Evolutionary conservation across 2,113 vertebrate species (phyloP).

Genomic region (Poeciliopsis retropinna): DNA sequence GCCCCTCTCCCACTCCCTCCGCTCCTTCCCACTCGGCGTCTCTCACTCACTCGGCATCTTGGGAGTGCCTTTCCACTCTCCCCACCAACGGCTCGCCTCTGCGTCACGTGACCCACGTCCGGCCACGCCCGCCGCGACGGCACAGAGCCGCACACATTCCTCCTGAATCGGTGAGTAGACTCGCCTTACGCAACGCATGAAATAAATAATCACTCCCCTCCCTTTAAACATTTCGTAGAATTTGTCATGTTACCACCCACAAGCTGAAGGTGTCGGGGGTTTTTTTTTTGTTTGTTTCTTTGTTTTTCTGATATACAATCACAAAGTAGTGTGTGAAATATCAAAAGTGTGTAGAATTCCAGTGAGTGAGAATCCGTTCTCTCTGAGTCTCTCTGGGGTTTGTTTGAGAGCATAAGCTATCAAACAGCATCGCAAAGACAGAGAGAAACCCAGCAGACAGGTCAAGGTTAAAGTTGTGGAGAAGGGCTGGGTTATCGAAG

Average conservation of each 20-base stretch:
- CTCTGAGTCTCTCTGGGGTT: too few species aligned
- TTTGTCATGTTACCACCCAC: not conserved
- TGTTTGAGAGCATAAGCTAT: too few species aligned
- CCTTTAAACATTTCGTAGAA: not conserved
- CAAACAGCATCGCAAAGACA: too few species aligned
- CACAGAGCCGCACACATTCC: constrained; percentile 76
- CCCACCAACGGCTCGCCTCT: constrained; percentile 89
- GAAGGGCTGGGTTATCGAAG: too few species aligned
- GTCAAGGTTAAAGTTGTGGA: too few species aligned
- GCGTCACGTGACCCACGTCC: constrained; percentile 86
- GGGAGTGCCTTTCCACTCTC: constrained; percentile 87
- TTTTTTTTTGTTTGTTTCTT: not conserved
- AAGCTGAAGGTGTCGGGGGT: not conserved
- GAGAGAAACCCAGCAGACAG: too few species aligned
- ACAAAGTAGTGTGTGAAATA: too few species aligned
- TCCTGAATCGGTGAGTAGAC: constrained; percentile 73
- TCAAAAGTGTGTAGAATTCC: too few species aligned
- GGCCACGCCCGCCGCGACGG: constrained; percentile 86
- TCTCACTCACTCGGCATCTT: constrained; percentile 84
- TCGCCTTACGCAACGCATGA: not conserved
- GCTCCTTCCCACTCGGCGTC: constrained; percentile 78
- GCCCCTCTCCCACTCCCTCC: constrained; percentile 79
- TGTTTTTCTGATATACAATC: not conserved
- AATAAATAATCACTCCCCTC: not conserved
- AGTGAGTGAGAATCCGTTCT: too few species aligned